Evolutionary conservation across 1,140 invertebrate species (phyloP).

Genomic region (Drosophila lowei): DNA sequence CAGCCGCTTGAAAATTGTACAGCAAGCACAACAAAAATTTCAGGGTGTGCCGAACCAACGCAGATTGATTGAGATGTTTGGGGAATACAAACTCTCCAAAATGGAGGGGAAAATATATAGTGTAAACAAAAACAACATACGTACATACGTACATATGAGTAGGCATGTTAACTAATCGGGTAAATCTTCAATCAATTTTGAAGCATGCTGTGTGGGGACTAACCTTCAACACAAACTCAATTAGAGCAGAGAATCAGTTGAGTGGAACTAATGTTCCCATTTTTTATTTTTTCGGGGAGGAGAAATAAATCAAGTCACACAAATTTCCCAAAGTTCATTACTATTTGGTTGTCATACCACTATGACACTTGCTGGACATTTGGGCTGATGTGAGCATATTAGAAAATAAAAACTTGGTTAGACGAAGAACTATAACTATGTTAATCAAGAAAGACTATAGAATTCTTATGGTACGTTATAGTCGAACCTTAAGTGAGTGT

Average conservation of each 20-base stretch:
- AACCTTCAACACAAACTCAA: constrained; percentile 27
- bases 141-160: no score
- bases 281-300: constrained; percentile 12
- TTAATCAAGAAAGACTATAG: no score
- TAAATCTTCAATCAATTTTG: constrained; percentile 23
- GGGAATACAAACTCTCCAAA: not conserved
- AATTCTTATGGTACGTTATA: no score
- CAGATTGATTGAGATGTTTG: constrained; percentile 36
- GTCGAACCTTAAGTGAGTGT: no score
- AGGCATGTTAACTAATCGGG: constrained; percentile 19
- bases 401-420: no score
- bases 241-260: not conserved
- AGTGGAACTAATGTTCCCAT: constrained; percentile 35
- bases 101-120: no score
- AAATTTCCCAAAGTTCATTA: constrained; percentile 12
- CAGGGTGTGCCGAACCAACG: constrained; percentile 31
- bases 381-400: no score
- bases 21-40: not conserved
- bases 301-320: not conserved
- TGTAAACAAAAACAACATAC: no score
- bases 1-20: constrained; percentile 1
- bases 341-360: constrained; percentile 5
- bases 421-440: no score
- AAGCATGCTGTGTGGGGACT: not conserved
- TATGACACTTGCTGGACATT: no score